Percentiles rank a stretch among this genome's conserved stretches.
Conservation (phyloP, 2,113 vertebrate species). For the Ptilonorhynchus violaceus region DNA sequence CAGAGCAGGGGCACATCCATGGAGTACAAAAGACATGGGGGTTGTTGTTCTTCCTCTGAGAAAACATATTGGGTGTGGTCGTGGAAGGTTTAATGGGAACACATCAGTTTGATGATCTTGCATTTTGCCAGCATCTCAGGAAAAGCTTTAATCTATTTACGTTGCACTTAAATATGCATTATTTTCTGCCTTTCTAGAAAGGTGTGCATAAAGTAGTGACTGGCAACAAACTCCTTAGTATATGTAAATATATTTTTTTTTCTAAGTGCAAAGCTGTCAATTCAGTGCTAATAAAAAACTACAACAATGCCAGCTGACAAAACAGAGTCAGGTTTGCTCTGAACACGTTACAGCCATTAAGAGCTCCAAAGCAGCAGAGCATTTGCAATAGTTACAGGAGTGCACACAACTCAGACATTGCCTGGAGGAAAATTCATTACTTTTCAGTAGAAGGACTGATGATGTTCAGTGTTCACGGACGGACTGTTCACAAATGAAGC, state of each 20-base stretch:
- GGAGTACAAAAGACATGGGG: neutral
- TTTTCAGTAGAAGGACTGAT: neutral
- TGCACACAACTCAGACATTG: neutral
- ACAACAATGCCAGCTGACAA: neutral
- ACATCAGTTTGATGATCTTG: neutral
- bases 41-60: neutral
- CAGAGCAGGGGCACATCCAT: neutral
- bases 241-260: neutral
- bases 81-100: neutral
- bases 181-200: neutral
- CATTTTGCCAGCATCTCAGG: neutral
- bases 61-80: neutral
- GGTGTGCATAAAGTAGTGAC: neutral
- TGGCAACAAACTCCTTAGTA: neutral
- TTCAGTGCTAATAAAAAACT: neutral
- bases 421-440: neutral
- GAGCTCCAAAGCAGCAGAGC: neutral
- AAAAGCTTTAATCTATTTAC: neutral
- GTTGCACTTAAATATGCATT: neutral
- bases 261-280: neutral
- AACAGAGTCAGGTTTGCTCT: neutral
- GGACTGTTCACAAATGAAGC: neutral
- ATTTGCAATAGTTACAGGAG: neutral
- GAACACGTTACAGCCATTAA: neutral
- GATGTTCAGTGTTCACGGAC: neutral